Percentiles rank a stretch among this genome's conserved stretches.
These are phyloP conservation scores for Agrilus biguttatus DNA, from an alignment of 2,888 invertebrate species.

Conservation along the genomic window DNA sequence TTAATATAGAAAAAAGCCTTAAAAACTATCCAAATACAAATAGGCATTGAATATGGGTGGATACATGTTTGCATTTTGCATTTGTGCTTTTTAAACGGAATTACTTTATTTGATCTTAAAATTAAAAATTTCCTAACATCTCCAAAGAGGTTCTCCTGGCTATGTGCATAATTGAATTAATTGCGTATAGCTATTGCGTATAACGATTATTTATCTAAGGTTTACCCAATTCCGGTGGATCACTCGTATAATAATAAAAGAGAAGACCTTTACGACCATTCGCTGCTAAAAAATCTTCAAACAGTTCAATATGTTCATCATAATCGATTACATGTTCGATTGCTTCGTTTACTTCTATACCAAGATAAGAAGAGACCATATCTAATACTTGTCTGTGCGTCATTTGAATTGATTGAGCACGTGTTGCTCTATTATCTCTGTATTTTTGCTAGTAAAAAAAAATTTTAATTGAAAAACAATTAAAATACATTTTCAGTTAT, in stretches of 20 bases:
- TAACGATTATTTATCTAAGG: neutral
- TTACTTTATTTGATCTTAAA: too few relatives aligned
- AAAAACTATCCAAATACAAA: too few relatives aligned
- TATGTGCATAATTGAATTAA: too few relatives aligned
- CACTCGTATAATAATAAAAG: conserved; percentile 51
- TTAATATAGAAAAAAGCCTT: too few relatives aligned
- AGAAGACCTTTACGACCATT: conserved; percentile 43
- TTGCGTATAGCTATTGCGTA: neutral
- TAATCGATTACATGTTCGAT: conserved; percentile 60
- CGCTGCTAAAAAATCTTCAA: conserved; percentile 46
- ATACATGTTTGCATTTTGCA: too few relatives aligned
- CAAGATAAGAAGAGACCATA: conserved; percentile 43
- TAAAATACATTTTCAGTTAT: too few relatives aligned
- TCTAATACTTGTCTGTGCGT: conserved; percentile 53
- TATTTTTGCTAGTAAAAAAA: conserved; percentile 38
- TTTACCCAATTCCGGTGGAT: conserved; percentile 50
- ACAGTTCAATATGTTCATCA: conserved; percentile 41
- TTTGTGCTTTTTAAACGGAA: too few relatives aligned
- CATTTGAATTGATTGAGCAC: conserved; percentile 34
- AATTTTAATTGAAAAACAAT: neutral
- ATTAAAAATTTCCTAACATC: too few relatives aligned
- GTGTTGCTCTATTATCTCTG: conserved; percentile 40
- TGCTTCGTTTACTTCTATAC: conserved; percentile 39
- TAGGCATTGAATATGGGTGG: too few relatives aligned
- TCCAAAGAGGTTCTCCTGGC: too few relatives aligned